Conservation (phyloP, 2,797 vertebrate genomes). For the Sebastes paucispinis region DNA sequence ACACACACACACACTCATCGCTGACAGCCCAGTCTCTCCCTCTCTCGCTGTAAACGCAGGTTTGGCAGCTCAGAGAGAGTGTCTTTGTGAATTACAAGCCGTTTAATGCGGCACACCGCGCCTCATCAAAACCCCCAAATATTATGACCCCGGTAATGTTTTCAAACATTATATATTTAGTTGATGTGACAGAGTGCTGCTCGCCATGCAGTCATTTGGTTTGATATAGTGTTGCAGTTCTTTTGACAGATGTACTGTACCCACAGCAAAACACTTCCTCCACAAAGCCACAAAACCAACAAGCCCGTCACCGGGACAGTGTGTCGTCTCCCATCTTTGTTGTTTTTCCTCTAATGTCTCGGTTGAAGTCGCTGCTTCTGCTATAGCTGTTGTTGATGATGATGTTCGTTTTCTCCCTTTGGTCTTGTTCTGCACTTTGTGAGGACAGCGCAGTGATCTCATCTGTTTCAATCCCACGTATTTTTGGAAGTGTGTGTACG, state of each 20-base stretch:
- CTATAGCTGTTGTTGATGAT: slow-evolving; percentile 42
- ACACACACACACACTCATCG: slow-evolving; percentile 22
- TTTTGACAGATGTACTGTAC: slow-evolving; percentile 56
- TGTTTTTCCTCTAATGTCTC: slow-evolving; percentile 53
- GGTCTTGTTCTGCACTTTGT: slow-evolving; percentile 70
- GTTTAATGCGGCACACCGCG: slow-evolving; percentile 39
- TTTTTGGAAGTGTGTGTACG: slow-evolving; percentile 68
- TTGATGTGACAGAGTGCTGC: slow-evolving; percentile 48
- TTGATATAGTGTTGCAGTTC: slow-evolving; percentile 45
- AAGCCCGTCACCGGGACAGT: slow-evolving; percentile 54
- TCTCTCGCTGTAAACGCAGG: slow-evolving; percentile 32
- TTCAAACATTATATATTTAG: slow-evolving; percentile 55
- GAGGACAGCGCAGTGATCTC: slow-evolving; percentile 71
- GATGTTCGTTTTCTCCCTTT: slow-evolving; percentile 67
- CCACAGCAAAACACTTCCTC: slow-evolving; percentile 40
- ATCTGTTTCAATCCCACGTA: slow-evolving; percentile 76
- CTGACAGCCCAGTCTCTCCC: slow-evolving; percentile 38
- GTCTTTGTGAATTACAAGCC: slow-evolving; percentile 59
- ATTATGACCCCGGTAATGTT: slow-evolving; percentile 49
- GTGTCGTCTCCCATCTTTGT: slow-evolving; percentile 60
- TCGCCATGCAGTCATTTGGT: slow-evolving; percentile 11
- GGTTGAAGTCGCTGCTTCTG: slow-evolving; percentile 19
- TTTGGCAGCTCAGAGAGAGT: slow-evolving; percentile 50
- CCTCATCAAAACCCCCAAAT: slow-evolving; percentile 49
- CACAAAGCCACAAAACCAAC: slow-evolving; percentile 32